Conservation (phyloP, 2,113 vertebrate species). For the Chascanopsetta lugubris region DNA sequence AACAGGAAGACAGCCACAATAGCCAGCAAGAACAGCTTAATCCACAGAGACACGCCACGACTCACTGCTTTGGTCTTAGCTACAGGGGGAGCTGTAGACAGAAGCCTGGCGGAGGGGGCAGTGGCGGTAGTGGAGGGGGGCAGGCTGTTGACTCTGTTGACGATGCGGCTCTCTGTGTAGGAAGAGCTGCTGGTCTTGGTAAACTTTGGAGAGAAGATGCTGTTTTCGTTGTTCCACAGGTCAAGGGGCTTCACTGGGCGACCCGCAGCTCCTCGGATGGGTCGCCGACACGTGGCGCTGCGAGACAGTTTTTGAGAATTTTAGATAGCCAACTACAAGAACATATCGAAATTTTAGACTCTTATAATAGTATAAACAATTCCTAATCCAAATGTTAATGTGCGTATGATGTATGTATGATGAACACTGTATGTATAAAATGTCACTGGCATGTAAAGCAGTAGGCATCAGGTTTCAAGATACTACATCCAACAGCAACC, state of each 20-base stretch:
- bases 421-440: too few species aligned
- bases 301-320: neutral
- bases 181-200: conserved; percentile 58
- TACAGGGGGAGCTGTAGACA: conserved; percentile 36
- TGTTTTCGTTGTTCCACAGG: conserved; percentile 81
- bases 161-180: conserved; percentile 57
- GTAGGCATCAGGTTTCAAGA: too few species aligned
- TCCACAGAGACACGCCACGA: conserved; percentile 85
- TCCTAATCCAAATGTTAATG: too few species aligned
- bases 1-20: conserved; percentile 84
- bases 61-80: conserved; percentile 34
- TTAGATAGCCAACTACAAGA: neutral
- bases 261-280: conserved; percentile 92
- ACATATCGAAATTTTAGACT: neutral
- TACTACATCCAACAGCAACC: too few species aligned
- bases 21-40: conserved; percentile 88
- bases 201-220: conserved; percentile 57
- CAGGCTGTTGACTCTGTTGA: conserved; percentile 48
- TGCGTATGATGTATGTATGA: too few species aligned
- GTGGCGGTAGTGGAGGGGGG: conserved; percentile 7
- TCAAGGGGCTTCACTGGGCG: conserved; percentile 83
- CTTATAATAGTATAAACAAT: too few species aligned
- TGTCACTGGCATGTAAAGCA: too few species aligned
- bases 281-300: conserved; percentile 91
- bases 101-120: conserved; percentile 12